phyloP scores from a whole-genome alignment of 2,888 invertebrate species.

The Thysanoteuthis rhombus region DNA sequence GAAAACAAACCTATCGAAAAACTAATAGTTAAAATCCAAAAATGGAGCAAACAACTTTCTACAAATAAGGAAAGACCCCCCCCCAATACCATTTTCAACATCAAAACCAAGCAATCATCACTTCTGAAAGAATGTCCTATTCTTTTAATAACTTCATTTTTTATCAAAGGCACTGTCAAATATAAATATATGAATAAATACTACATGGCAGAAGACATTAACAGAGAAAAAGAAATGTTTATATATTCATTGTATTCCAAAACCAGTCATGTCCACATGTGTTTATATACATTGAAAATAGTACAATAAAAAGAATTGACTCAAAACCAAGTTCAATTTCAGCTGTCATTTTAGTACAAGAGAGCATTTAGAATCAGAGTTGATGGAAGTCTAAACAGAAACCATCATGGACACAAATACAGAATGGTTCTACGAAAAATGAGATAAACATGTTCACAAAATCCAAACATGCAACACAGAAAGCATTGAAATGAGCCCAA shows the following conservation, averaged over 20 bases:
- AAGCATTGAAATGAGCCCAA: not conserved
- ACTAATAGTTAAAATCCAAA: not conserved
- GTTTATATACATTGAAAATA: not conserved
- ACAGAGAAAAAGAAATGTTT: not conserved
- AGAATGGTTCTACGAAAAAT: not conserved
- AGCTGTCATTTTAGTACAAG: not conserved
- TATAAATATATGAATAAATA: not conserved
- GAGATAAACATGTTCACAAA: not conserved
- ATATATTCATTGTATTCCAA: not conserved
- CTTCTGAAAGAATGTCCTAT: no score
- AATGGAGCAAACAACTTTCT: not conserved
- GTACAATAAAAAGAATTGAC: not conserved
- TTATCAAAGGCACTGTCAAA: not conserved
- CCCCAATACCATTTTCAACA: not conserved
- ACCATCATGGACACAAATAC: slow-evolving; percentile 12
- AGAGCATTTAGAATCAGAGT: not conserved
- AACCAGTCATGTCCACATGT: not conserved
- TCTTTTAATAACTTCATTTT: not conserved
- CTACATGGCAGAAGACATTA: not conserved
- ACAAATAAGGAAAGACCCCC: not conserved
- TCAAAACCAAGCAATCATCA: not conserved
- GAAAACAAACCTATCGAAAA: not conserved
- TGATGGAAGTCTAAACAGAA: not conserved
- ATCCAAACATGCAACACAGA: slow-evolving; percentile 12
- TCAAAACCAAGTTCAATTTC: not conserved